Conservation (phyloP, 2,888 invertebrate species). For the Dolichomitus sp. region DNA sequence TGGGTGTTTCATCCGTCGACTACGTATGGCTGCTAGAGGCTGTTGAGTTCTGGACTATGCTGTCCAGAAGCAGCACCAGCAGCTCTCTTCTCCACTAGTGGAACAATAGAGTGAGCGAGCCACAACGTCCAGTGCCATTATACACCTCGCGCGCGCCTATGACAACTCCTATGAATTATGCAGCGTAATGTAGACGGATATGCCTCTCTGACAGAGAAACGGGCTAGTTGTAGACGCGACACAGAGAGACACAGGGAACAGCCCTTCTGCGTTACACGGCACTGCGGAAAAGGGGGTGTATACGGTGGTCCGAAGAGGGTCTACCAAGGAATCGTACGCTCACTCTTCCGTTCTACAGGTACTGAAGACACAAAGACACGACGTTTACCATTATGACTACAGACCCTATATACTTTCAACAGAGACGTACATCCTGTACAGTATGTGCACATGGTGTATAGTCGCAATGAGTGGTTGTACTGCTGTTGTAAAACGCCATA, state of each 20-base stretch:
- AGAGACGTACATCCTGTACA: not conserved
- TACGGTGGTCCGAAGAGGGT: constrained; percentile 11
- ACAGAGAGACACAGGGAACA: constrained; percentile 24
- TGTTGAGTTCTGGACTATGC: constrained; percentile 41
- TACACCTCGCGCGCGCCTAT: constrained; percentile 84
- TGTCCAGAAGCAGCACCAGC: constrained; percentile 58
- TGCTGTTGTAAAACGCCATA: constrained; percentile 9
- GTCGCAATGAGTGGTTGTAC: not conserved
- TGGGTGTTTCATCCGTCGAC: constrained; percentile 45
- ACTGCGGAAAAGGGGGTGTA: constrained; percentile 2
- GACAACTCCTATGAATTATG: constrained; percentile 85
- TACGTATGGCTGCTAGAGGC: constrained; percentile 29
- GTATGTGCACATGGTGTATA: not conserved
- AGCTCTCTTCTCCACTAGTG: constrained; percentile 67
- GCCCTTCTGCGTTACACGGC: constrained; percentile 6
- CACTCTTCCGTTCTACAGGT: not conserved
- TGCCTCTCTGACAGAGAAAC: constrained; percentile 71
- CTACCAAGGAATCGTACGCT: constrained; percentile 6
- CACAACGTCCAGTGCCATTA: constrained; percentile 80
- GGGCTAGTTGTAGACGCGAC: constrained; percentile 29
- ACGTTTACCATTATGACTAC: constrained; percentile 10
- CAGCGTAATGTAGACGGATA: constrained; percentile 85
- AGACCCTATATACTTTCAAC: not conserved
- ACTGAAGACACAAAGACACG: constrained; percentile 29
- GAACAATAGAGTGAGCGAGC: constrained; percentile 79